Conservation (phyloP, 2,888 invertebrate species). For the Lasius fuliginosus region DNA sequence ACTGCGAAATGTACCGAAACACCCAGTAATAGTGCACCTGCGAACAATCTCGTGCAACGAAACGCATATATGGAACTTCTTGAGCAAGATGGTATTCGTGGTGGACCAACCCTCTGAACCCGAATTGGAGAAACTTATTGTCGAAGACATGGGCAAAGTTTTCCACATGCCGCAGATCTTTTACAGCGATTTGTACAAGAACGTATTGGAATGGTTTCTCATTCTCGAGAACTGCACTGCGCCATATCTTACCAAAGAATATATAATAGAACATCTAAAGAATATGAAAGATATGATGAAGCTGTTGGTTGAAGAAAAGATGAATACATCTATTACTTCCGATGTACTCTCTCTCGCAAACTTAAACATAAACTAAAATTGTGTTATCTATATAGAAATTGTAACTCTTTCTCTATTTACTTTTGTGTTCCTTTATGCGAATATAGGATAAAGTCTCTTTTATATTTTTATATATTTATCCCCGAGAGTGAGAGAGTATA, state of each 20-base stretch:
- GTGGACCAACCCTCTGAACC: constrained; percentile 10
- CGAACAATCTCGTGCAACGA: background rate
- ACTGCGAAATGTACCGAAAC: background rate
- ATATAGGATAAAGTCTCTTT: background rate
- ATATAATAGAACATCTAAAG: background rate
- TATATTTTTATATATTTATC: background rate
- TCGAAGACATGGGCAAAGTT: background rate
- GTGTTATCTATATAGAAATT: background rate
- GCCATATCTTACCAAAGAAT: constrained; percentile 22
- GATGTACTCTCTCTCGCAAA: background rate
- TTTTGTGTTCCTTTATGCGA: background rate
- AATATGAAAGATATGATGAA: background rate
- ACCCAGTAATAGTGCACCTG: background rate
- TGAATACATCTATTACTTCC: background rate
- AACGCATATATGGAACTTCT: background rate
- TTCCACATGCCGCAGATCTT: background rate
- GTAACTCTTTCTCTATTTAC: background rate
- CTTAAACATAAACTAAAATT: background rate
- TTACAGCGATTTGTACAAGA: constrained; percentile 1
- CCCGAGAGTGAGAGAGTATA: background rate
- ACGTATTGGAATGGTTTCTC: constrained; percentile 27
- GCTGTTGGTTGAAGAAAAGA: background rate
- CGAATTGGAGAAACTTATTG: constrained; percentile 3
- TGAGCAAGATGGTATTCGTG: constrained; percentile 27
- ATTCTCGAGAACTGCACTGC: background rate